Evolutionary conservation across 2,797 vertebrate genomes (phyloP).

Genomic region (Sebastes trivittatus): DNA sequence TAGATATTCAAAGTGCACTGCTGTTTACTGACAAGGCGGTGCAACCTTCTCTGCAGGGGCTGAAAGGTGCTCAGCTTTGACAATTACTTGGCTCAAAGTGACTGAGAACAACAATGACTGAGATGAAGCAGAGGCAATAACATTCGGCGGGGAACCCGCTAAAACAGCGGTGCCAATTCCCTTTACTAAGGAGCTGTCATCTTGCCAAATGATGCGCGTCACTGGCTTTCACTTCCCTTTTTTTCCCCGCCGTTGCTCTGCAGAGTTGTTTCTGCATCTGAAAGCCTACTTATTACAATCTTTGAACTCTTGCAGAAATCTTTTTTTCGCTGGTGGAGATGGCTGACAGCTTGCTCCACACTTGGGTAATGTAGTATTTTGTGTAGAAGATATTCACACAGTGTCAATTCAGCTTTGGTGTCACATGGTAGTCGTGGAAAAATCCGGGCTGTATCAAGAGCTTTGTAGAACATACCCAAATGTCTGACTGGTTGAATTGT

Average conservation of each 20-base stretch:
- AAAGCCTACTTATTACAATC: constrained; percentile 60
- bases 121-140: constrained; percentile 68
- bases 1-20: constrained; percentile 73
- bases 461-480: constrained; percentile 8
- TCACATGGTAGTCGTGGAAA: constrained; percentile 9
- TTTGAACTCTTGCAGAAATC: constrained; percentile 51
- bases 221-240: constrained; percentile 38
- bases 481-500: constrained; percentile 1
- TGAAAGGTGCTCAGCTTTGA: constrained; percentile 79
- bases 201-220: constrained; percentile 66
- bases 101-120: constrained; percentile 72
- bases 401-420: constrained; percentile 37
- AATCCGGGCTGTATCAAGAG: not conserved
- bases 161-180: constrained; percentile 67
- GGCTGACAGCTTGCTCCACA: constrained; percentile 53
- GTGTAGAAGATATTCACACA: constrained; percentile 20
- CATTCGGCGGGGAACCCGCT: constrained; percentile 62
- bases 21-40: constrained; percentile 70
- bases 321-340: constrained; percentile 2
- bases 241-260: constrained; percentile 28
- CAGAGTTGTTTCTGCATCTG: constrained; percentile 53
- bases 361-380: constrained; percentile 44
- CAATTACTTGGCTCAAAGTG: constrained; percentile 78
- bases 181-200: constrained; percentile 74
- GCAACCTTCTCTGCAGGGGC: constrained; percentile 63